Evolutionary conservation across 2,797 vertebrate species (phyloP), one percentile per base, ranked within the genome.

Genomic region (Sebastes taczanowskii): DNA sequence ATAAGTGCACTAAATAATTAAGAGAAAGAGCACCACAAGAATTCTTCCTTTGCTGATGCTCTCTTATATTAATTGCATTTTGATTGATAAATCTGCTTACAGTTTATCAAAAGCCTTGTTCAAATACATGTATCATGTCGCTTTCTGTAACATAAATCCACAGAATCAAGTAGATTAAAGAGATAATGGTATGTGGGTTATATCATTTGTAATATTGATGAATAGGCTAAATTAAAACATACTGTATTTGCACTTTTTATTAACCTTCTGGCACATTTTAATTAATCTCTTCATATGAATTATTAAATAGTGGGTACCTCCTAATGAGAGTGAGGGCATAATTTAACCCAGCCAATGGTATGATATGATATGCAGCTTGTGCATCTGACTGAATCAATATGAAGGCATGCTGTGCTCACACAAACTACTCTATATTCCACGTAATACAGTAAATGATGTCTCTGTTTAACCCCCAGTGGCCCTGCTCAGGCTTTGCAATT

Each of bases 241-340:
- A 71, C 16, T 56, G 6, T 71, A 66, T 58, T 23, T 64, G 70
- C 56, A 79, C 7, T 29, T 82, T 52, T 77, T 74, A 30, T 46
- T 73, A 77, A 83, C 64, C 20, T 74, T 62, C 46, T 71, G 66
- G 27, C 59, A 46, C 42, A 74, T 80, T 72, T 61, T 68, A 78
- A 90, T 88, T 66, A 71, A 80, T 83, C 68, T 80, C 22, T 42
- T 38, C 18, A 53, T 11, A 63, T 89, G 49, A 80, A 87, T 81
- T 62, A 74, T 78, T 82, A 74, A 85, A 71, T 46, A 73, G 8
- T 53, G 42, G 23, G 71, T 13, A 72, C 55, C 29, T 81, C 65
- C n/a, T 74, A 75, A 70, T 83, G 38, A 77, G 23, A 69, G n/a
- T 6, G 13, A 73, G 53, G 13, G 11, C 52, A 69, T 79, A 42